Conservation (phyloP, 2,113 vertebrate genomes). For the Cichladusa arquata region DNA sequence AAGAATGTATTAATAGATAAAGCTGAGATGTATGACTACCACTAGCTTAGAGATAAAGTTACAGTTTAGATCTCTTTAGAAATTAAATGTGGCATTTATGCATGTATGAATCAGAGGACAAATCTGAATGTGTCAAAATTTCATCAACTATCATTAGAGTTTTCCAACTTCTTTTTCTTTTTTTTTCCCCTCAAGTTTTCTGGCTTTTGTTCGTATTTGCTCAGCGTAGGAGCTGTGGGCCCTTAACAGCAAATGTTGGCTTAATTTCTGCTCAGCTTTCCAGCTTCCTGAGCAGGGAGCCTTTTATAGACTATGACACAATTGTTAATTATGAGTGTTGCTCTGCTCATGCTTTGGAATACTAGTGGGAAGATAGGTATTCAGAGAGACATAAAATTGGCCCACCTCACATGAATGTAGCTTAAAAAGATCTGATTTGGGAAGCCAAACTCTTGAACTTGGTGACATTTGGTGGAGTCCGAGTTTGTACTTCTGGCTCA, state of each 20-base stretch:
- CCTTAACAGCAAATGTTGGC: background rate
- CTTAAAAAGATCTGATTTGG: background rate
- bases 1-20: background rate
- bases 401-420: background rate
- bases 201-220: background rate
- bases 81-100: background rate
- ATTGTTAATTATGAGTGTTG: background rate
- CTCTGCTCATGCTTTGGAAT: background rate
- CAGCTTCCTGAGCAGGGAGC: background rate
- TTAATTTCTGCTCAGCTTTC: background rate
- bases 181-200: background rate
- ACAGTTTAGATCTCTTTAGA: background rate
- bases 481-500: background rate
- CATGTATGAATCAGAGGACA: background rate
- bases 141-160: background rate
- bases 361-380: background rate
- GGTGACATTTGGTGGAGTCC: background rate
- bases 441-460: background rate
- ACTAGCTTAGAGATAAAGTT: background rate
- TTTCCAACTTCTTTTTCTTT: background rate
- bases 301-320: background rate
- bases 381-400: background rate
- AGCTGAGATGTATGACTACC: background rate
- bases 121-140: background rate
- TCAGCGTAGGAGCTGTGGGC: background rate